Base-by-base conservation (phyloP, 2,888 invertebrate species). In the Poecilus cupreus region DNA sequence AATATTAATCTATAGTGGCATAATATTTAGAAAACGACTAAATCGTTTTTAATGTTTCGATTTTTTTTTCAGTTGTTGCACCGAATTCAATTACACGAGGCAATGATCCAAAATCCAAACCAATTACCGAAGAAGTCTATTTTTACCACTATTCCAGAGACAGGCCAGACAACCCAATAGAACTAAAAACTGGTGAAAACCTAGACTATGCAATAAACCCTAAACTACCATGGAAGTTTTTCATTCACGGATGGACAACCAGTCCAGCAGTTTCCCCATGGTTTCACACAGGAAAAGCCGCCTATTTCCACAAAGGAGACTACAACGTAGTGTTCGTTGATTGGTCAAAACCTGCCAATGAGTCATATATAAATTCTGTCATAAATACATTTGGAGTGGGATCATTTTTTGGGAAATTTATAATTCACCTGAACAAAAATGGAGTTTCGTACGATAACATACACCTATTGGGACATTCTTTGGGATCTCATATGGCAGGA, bases 161-260 rank as follows among this genome's bases (percentile, higher is more conserved):
- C n/a, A 57, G 43, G 22, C 60, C 79, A 10, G 16, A 79, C 8
- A 24, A 16, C 10, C 18, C 57, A 13, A 64, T 46, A 32, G 49
- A 78, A 64, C 37, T 82, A 37, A 74, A 54, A 72, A 32, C 79
- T 13, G 79, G 51, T 10, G 39, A 64, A 22, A 8, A 22, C 10
- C 32, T 72, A 24, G 22, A 54, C 10, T 46, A 64, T 2, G 13
- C 24, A 20, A 76, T 82, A 5, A 70, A 85, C 43, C 83, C 80
- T 76, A 82, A 83, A 5, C 43, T 85, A 20, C 86, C 87, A 70
- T 90, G 90, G 0, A 89, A 90, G 83, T 85, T 90, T 8, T 87
- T 91, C 43, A 89, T 90, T 24, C 91, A 91, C 80, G 91, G 91
- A n/a, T 91, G 89, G 89, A 89, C 90, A 72, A 89, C 90, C 1